phyloP scores from a whole-genome alignment of 2,113 vertebrate species.

The Chaenogobius annularis region DNA sequence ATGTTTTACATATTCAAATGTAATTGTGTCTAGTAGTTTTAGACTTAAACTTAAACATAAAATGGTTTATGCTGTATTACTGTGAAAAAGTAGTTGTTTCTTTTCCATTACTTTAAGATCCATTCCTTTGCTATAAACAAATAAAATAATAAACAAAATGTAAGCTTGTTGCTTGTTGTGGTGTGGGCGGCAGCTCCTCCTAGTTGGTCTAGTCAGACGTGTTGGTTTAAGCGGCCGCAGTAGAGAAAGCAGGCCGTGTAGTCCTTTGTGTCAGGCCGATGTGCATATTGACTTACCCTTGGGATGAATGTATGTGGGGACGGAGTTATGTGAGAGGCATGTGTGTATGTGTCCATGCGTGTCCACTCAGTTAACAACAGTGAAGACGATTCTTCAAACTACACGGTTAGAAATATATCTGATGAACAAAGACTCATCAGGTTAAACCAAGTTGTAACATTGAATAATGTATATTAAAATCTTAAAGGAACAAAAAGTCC shows the following conservation, averaged over 20 bases:
- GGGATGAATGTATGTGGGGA: constrained; percentile 1
- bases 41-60: too few relatives aligned
- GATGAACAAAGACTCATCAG: not conserved
- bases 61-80: too few relatives aligned
- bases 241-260: not conserved
- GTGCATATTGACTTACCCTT: constrained; percentile 21
- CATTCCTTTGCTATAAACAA: not conserved
- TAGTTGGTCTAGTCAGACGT: constrained; percentile 20
- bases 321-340: not conserved
- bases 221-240: constrained; percentile 21
- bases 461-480: not conserved
- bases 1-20: too few relatives aligned
- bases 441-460: not conserved
- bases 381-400: not conserved
- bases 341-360: constrained; percentile 1
- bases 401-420: not conserved
- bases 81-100: too few relatives aligned
- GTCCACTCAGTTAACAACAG: not conserved
- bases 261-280: not conserved
- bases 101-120: too few relatives aligned
- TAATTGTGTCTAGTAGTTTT: too few relatives aligned
- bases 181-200: not conserved
- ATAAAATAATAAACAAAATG: not conserved
- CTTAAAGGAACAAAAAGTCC: too few relatives aligned
- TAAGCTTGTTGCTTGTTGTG: not conserved